phyloP scores from a whole-genome alignment of 2,797 vertebrate species.

The Hyperoplus lanceolatus region DNA sequence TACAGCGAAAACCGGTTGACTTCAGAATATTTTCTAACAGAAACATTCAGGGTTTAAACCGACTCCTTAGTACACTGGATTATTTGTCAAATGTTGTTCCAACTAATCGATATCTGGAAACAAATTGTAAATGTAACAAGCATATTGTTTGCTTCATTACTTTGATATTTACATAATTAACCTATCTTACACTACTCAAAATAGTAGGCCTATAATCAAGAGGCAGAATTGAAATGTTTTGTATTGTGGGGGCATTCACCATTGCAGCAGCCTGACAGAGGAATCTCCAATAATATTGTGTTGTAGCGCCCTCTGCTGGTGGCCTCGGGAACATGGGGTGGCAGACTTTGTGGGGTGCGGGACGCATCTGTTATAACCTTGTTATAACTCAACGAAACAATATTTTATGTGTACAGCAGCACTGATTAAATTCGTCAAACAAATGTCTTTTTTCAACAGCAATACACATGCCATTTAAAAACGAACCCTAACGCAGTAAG shows the following conservation, averaged over 20 bases:
- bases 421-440: neutral
- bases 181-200: too few relatives aligned
- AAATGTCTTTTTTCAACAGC: neutral
- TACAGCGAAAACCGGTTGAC: neutral
- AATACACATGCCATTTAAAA: neutral
- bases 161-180: neutral
- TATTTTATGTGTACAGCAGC: too few relatives aligned
- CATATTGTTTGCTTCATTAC: neutral
- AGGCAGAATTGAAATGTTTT: neutral
- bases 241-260: neutral
- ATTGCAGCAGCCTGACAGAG: neutral
- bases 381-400: too few relatives aligned
- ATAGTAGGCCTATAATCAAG: neutral
- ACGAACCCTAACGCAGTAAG: neutral
- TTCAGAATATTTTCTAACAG: neutral
- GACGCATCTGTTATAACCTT: too few relatives aligned
- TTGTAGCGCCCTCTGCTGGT: slow-evolving; percentile 53
- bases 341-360: neutral
- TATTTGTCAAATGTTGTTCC: neutral
- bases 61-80: neutral
- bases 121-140: neutral
- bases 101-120: neutral
- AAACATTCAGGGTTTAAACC: too few relatives aligned
- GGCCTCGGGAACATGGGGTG: neutral
- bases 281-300: neutral